These are phyloP conservation scores for Microchrysa polita DNA, from an alignment of 2,888 invertebrate genomes.

Conservation along the genomic window DNA sequence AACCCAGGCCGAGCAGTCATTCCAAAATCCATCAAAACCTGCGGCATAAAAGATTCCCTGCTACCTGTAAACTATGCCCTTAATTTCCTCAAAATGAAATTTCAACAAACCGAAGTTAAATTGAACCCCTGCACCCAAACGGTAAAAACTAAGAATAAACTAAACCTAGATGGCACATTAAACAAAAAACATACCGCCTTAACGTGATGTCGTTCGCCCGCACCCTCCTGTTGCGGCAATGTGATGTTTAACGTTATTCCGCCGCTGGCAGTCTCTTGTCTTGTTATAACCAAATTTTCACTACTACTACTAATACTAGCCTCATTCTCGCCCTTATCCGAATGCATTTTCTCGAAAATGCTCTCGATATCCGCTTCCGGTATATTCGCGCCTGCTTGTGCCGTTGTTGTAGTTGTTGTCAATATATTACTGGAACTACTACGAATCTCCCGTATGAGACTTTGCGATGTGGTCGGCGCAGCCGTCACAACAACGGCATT, in stretches of 20 bases:
- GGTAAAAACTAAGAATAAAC: background rate
- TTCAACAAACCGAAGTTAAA: too few species aligned
- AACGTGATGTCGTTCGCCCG: constrained; percentile 25
- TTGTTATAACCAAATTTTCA: constrained; percentile 63
- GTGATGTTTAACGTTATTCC: constrained; percentile 65
- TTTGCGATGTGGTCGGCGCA: constrained; percentile 47
- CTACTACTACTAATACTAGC: constrained; percentile 50
- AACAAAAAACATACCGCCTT: constrained; percentile 28
- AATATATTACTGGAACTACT: constrained; percentile 50
- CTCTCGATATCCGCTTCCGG: constrained; percentile 64
- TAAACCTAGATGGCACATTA: background rate
- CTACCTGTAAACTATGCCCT: too few species aligned
- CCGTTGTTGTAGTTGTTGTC: too few species aligned
- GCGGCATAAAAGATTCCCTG: too few species aligned
- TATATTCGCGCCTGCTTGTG: constrained; percentile 51
- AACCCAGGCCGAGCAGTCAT: too few species aligned
- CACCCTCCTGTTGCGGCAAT: constrained; percentile 61
- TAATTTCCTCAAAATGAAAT: too few species aligned
- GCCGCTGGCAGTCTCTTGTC: constrained; percentile 62
- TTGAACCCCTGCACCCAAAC: too few species aligned
- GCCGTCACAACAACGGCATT: constrained; percentile 44
- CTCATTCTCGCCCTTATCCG: constrained; percentile 62
- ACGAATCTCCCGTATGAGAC: constrained; percentile 53
- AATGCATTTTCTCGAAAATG: constrained; percentile 65
- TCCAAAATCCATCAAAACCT: too few species aligned